These are phyloP conservation scores for Acronicta alni DNA, from an alignment of 2,888 invertebrate species.

Conservation along the genomic window DNA sequence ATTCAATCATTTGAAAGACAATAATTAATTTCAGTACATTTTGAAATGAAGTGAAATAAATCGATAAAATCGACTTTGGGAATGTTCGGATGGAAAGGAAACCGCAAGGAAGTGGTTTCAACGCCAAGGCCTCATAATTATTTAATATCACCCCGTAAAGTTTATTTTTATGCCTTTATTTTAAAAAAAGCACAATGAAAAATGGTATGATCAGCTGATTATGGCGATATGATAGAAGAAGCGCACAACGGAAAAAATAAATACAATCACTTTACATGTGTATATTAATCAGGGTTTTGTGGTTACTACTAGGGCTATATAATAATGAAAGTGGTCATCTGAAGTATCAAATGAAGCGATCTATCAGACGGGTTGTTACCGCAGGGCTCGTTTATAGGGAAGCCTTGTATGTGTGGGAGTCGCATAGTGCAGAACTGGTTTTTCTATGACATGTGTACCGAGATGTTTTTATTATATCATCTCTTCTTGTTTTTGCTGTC, in stretches of 20 bases:
- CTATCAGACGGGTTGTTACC: conserved; percentile 79
- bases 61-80: conserved; percentile 52
- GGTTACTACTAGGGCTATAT: conserved; percentile 68
- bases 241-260: too few species aligned
- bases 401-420: conserved; percentile 86
- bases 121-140: conserved; percentile 42
- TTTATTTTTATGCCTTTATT: conserved; percentile 29
- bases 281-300: conserved; percentile 53
- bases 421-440: conserved; percentile 78
- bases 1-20: conserved; percentile 1
- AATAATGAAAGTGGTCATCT: conserved; percentile 68
- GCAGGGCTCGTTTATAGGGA: conserved; percentile 77
- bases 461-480: conserved; percentile 58
- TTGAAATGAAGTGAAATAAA: conserved; percentile 9
- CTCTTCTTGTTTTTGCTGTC: conserved; percentile 69
- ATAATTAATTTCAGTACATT: conserved; percentile 7
- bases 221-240: too few species aligned
- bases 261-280: conserved; percentile 10
- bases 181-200: conserved; percentile 24
- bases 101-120: conserved; percentile 63
- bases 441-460: conserved; percentile 74
- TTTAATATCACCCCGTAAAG: conserved; percentile 38
- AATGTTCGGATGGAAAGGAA: conserved; percentile 58
- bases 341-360: conserved; percentile 84
- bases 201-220: too few species aligned